Conservation (phyloP, 1,140 invertebrate genomes). For the Andrena cerasifolii region DNA sequence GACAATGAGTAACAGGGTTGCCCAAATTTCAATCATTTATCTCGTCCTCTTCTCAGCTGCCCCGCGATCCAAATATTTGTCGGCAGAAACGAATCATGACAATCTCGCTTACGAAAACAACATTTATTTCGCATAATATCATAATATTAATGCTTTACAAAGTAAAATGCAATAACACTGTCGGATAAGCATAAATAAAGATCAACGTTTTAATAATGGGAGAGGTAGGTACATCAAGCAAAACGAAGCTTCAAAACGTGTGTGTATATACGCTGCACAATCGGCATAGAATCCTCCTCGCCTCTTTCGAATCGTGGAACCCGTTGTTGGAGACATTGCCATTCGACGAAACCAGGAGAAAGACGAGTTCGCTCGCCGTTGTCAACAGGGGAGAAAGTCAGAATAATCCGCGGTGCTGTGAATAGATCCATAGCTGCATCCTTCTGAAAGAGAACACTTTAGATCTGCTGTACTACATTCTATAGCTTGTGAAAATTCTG, state of each 20-base stretch:
- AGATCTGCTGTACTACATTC: too few relatives aligned
- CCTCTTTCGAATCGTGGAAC: neutral
- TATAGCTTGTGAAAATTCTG: too few relatives aligned
- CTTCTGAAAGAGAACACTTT: too few relatives aligned
- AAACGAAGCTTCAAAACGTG: slow-evolving; percentile 52
- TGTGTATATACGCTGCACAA: neutral
- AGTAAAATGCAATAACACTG: slow-evolving; percentile 70
- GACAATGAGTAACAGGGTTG: too few relatives aligned
- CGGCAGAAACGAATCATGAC: too few relatives aligned
- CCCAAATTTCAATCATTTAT: too few relatives aligned
- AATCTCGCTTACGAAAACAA: slow-evolving; percentile 64
- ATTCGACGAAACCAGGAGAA: neutral
- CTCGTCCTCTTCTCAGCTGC: too few relatives aligned
- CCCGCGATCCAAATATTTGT: too few relatives aligned
- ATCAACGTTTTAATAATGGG: slow-evolving; percentile 46
- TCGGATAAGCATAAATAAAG: slow-evolving; percentile 63
- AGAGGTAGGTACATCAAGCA: slow-evolving; percentile 64
- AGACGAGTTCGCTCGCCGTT: slow-evolving; percentile 6
- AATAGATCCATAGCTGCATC: neutral
- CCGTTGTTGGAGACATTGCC: too few relatives aligned
- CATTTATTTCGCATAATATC: slow-evolving; percentile 68
- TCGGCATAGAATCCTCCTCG: neutral
- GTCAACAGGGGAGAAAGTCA: slow-evolving; percentile 9
- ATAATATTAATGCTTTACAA: slow-evolving; percentile 42
- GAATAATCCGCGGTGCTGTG: neutral